Conservation (phyloP, 2,113 vertebrate species). For the Bubalus kerabau region DNA sequence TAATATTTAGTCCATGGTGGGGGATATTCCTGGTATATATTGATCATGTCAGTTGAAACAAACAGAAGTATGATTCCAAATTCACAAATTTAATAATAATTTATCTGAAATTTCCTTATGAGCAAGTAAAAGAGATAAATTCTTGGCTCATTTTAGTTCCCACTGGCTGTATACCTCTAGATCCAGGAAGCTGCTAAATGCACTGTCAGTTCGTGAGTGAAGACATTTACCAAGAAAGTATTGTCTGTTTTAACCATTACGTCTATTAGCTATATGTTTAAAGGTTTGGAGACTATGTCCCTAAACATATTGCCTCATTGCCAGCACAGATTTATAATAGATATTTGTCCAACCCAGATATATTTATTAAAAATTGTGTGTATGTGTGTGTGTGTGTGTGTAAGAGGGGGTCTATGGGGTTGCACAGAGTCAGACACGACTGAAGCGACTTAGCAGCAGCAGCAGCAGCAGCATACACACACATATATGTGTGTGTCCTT, state of each 20-base stretch:
- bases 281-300: neutral
- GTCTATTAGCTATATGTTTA: neutral
- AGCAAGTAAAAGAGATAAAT: neutral
- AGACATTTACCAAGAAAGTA: neutral
- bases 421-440: accelerated
- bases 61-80: neutral
- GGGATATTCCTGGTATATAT: neutral
- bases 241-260: neutral
- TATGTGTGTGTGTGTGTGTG: accelerated
- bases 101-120: neutral
- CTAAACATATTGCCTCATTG: neutral
- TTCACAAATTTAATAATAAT: neutral
- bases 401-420: too few relatives aligned
- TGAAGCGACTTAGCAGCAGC: too few relatives aligned
- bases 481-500: neutral
- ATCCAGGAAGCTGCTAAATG: neutral
- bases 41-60: neutral
- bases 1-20: neutral
- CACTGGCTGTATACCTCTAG: neutral
- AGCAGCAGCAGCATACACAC: neutral
- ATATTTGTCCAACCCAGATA: neutral
- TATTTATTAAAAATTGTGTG: neutral
- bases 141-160: neutral
- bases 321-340: neutral
- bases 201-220: neutral